Evolutionary conservation across 1,140 invertebrate species (phyloP).

Genomic region (Euura lappo): DNA sequence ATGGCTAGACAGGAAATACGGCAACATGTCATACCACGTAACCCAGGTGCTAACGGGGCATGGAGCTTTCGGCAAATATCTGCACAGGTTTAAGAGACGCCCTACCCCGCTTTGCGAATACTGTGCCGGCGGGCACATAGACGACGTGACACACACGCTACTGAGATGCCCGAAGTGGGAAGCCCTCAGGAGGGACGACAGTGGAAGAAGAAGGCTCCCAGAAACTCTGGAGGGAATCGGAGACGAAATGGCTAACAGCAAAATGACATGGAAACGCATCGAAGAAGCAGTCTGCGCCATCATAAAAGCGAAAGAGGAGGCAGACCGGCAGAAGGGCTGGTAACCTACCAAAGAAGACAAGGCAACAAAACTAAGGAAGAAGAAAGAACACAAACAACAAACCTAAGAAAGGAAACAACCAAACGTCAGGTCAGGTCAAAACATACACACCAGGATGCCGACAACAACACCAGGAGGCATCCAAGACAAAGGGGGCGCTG

Average conservation of each 20-base stretch:
- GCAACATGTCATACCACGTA: conserved; percentile 25
- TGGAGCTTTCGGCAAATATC: conserved; percentile 26
- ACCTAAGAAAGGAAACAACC: too few relatives aligned
- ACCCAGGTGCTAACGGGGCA: conserved; percentile 33
- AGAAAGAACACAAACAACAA: neutral
- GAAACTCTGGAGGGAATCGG: neutral
- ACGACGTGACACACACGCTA: conserved; percentile 30
- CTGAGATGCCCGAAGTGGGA: conserved; percentile 21
- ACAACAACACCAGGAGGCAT: too few relatives aligned
- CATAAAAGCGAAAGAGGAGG: conserved; percentile 10
- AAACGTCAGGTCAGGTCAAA: too few relatives aligned
- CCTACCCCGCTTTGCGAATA: conserved; percentile 14
- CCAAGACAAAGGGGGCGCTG: too few relatives aligned
- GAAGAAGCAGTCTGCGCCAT: conserved; percentile 3
- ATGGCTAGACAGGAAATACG: conserved; percentile 27
- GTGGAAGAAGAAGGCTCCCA: neutral
- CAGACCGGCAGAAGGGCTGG: neutral
- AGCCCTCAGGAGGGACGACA: conserved; percentile 8
- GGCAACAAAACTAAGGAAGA: too few relatives aligned
- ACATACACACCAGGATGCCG: too few relatives aligned
- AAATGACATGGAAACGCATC: conserved; percentile 4
- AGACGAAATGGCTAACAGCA: conserved; percentile 10
- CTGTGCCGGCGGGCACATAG: conserved; percentile 14
- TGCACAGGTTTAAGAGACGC: neutral
- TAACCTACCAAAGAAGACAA: too few relatives aligned